Conservation (phyloP, 2,797 vertebrate species). For the Myotis planiceps region DNA sequence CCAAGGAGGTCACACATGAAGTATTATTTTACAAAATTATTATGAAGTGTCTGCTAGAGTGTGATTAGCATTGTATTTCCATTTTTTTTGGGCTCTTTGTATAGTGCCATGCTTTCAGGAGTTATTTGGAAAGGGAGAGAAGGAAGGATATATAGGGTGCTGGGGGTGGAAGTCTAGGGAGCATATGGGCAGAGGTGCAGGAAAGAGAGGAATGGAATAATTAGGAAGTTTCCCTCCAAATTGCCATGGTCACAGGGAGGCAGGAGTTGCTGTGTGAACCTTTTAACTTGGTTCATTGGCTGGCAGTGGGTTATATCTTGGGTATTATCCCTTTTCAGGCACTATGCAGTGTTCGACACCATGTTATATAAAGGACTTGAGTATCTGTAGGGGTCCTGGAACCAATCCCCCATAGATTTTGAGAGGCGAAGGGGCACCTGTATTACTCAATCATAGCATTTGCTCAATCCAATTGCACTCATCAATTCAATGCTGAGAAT, state of each 20-base stretch:
- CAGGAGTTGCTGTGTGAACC: neutral
- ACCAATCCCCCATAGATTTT: neutral
- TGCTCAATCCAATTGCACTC: neutral
- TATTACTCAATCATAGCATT: neutral
- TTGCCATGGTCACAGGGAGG: neutral
- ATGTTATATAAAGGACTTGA: neutral
- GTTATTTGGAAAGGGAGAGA: constrained; percentile 27
- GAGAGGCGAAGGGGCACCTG: neutral
- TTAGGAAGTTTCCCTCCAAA: neutral
- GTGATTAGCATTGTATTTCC: neutral
- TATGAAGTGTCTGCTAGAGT: constrained; percentile 9
- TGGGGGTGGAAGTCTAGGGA: neutral
- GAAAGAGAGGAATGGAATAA: neutral
- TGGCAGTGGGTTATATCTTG: neutral
- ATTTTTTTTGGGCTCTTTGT: neutral
- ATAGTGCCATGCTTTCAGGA: neutral
- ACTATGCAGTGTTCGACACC: neutral
- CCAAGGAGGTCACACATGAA: neutral
- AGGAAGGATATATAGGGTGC: neutral
- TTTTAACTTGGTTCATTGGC: neutral
- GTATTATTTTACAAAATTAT: constrained; percentile 39
- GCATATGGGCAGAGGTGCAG: neutral
- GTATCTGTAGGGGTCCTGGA: neutral
- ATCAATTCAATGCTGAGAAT: neutral
- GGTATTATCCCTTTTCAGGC: neutral